Base-by-base conservation (phyloP, 2,797 vertebrate species). In the Mormyrus hasselquistii region DNA sequence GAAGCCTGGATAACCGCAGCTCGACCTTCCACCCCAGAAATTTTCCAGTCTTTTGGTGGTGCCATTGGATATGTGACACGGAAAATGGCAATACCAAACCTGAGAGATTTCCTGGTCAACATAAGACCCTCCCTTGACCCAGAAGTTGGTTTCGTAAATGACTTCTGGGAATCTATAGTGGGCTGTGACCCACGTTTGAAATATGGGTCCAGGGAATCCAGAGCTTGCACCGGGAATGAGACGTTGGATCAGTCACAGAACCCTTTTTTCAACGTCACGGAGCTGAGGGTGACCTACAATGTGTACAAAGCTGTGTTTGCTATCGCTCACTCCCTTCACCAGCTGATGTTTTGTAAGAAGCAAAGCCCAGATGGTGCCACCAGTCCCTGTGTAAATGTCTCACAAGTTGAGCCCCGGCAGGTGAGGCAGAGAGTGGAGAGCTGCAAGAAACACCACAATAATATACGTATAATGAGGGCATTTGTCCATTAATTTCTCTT, bases 251-350 rank as follows among this genome's bases (percentile, higher is more conserved):
- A 91, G 90, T 93, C 90, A 19, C 90, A 93, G 88, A 41, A 94
- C 89, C 89, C 73, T 14, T 96, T 96, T 89, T 95, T 96, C 19
- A 92, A 96, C 91, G 93, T 96, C 79, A 93, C 94, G 88, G 90
- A 97, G 88, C 91, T 96, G 22, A 93, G 95, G 92, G 92, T 95
- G 12, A 73, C 95, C 22, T 96, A 96, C 79, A 96, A 96, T 90
- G 96, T 96, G 4, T 95, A 96, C 89, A 96, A 96, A 90, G 96
- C 95, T 12, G 94, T 95, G 52, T 96, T 96, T 94, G 94, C 95
- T 38, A 90, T 96, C 5, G 95, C 96, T 86, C 94, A 96, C 44
- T 94, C 95, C 0, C 90, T 97, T 79, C 95, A 96, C 86, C 90
- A 92, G 29, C 90, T 94, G 53, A 10, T 96, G 29, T 95, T 95